A percentile compares a stretch with the other conserved stretches of the same genome.
phyloP scores from a whole-genome alignment of 1,140 invertebrate genomes.

The Orchestia grillus region DNA sequence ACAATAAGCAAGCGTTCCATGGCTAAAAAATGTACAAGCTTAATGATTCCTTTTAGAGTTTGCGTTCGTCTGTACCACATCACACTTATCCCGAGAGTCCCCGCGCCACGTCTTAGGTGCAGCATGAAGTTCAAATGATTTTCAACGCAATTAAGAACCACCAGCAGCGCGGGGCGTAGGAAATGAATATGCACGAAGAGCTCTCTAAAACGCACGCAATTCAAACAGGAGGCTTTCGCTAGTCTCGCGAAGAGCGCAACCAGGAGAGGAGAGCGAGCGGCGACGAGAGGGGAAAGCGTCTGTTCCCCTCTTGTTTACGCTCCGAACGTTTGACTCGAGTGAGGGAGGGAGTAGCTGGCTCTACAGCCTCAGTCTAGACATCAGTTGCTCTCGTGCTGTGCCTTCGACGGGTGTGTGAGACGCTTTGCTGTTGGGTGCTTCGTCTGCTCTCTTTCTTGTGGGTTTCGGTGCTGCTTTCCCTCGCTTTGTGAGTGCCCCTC shows the following conservation, averaged over 20 bases:
- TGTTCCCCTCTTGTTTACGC: conserved; percentile 39
- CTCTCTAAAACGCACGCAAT: background rate
- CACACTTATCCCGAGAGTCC: background rate
- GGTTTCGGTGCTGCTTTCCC: background rate
- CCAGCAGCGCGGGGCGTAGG: background rate
- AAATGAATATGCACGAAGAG: background rate
- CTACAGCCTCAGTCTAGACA: background rate
- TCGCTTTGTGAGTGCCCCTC: background rate
- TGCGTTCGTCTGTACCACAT: too few relatives aligned
- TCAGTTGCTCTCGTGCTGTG: conserved; percentile 41
- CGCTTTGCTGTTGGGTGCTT: background rate
- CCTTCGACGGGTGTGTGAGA: background rate
- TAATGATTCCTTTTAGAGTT: too few relatives aligned
- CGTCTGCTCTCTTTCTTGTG: conserved; percentile 10
- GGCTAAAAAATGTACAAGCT: too few relatives aligned
- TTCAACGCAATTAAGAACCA: background rate
- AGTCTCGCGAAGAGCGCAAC: background rate
- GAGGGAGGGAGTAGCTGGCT: background rate
- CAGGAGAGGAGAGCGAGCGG: background rate
- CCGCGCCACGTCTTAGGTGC: background rate
- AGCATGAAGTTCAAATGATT: background rate
- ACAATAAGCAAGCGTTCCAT: too few relatives aligned
- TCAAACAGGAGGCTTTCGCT: background rate
- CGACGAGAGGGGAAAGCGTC: conserved; percentile 8
- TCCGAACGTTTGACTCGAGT: conserved; percentile 23